A percentile compares a stretch with the other conserved stretches of the same genome.
These are phyloP conservation scores for Tenodera sinensis DNA, from an alignment of 2,888 invertebrate genomes.

Conservation along the genomic window DNA sequence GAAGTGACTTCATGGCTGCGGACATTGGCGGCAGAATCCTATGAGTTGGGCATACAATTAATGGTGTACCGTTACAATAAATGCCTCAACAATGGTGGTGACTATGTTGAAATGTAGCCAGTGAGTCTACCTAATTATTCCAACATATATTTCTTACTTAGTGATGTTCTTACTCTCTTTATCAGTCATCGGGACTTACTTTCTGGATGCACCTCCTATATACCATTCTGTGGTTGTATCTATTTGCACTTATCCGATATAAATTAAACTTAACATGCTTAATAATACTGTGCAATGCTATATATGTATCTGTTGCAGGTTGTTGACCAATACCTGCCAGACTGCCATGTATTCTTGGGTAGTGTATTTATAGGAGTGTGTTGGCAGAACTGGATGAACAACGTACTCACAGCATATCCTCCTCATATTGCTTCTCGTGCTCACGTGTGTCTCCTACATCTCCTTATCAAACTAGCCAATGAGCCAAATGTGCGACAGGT, in stretches of 20 bases:
- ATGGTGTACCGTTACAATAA: no score
- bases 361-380: conserved; percentile 64
- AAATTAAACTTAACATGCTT: not conserved
- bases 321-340: conserved; percentile 62
- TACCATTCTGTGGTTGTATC: not conserved
- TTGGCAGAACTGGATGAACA: conserved; percentile 61
- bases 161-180: no score
- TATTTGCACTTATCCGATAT: not conserved
- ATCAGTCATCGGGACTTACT: no score
- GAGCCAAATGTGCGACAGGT: conserved; percentile 67
- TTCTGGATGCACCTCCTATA: no score
- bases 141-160: no score
- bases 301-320: conserved; percentile 42
- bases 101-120: no score
- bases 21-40: no score
- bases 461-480: conserved; percentile 68
- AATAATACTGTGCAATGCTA: not conserved
- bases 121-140: no score
- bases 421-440: conserved; percentile 48
- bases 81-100: no score
- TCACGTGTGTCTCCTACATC: conserved; percentile 61
- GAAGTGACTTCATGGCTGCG: no score
- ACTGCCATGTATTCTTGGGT: conserved; percentile 67
- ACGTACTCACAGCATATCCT: conserved; percentile 45
- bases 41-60: no score